phyloP scores from a whole-genome alignment of 2,113 vertebrate genomes.

The Symphodus melops region DNA sequence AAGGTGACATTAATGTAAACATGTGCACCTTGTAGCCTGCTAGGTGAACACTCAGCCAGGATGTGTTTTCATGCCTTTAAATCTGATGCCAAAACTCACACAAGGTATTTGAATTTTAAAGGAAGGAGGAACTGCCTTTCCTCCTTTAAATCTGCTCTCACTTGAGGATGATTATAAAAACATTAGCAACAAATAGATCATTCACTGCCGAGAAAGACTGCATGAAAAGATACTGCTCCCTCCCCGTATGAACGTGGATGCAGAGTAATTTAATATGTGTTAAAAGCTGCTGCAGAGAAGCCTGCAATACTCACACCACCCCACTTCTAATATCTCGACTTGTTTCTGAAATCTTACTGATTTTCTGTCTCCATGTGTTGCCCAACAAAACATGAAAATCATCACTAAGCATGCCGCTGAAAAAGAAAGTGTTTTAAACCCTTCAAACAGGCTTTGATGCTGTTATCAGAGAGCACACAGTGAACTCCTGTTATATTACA shows the following conservation, averaged over 20 bases:
- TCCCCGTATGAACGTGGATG: constrained; percentile 47
- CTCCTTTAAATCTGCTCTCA: constrained; percentile 28
- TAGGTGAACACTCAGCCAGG: constrained; percentile 16
- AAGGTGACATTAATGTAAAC: constrained; percentile 77
- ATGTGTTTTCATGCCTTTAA: constrained; percentile 20
- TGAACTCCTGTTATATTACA: not conserved
- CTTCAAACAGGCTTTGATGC: not conserved
- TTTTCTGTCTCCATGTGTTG: constrained; percentile 75
- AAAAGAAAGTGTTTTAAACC: constrained; percentile 36
- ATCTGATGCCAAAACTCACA: not conserved
- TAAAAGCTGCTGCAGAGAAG: constrained; percentile 69
- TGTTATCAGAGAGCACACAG: constrained; percentile 17
- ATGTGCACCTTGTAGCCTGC: constrained; percentile 18
- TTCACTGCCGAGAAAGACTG: constrained; percentile 54
- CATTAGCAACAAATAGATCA: constrained; percentile 44
- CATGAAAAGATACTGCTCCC: constrained; percentile 44
- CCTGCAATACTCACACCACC: constrained; percentile 67
- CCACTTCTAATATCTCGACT: constrained; percentile 65
- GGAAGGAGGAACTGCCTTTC: constrained; percentile 47
- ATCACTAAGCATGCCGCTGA: constrained; percentile 54
- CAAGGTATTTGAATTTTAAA: constrained; percentile 48
- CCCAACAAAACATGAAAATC: constrained; percentile 62
- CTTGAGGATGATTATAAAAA: constrained; percentile 24
- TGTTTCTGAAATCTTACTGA: constrained; percentile 75
- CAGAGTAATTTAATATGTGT: constrained; percentile 69